phyloP scores from a whole-genome alignment of 2,888 invertebrate species.

The Teinopalpus imperialis region DNA sequence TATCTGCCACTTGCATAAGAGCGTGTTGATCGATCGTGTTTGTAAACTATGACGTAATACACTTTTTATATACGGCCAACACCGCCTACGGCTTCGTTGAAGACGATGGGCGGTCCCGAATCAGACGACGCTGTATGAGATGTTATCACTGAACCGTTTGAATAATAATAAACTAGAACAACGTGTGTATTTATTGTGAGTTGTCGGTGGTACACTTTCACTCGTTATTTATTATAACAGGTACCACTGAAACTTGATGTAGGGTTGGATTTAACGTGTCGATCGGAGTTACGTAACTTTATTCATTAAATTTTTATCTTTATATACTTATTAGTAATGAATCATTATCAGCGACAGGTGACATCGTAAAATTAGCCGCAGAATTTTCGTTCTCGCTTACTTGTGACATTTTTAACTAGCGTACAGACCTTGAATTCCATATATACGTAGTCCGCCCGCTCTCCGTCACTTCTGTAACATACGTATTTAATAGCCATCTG shows the following conservation, averaged over 20 bases:
- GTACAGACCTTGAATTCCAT: slow-evolving; percentile 14
- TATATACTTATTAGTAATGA: too few species aligned
- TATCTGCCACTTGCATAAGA: slow-evolving; percentile 17
- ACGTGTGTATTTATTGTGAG: slow-evolving; percentile 15
- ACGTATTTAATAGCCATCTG: slow-evolving; percentile 2
- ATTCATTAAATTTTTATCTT: too few species aligned
- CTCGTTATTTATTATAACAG: slow-evolving; percentile 5
- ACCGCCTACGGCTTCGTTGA: slow-evolving; percentile 19
- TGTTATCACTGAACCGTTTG: slow-evolving; percentile 18
- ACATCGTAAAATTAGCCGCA: too few species aligned
- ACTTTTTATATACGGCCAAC: not conserved
- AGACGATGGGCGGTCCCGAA: slow-evolving; percentile 16
- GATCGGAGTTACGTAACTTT: too few species aligned
- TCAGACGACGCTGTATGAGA: slow-evolving; percentile 7
- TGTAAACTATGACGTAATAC: slow-evolving; percentile 17
- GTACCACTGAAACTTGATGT: slow-evolving; percentile 4
- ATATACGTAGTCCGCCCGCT: not conserved
- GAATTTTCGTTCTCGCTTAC: not conserved
- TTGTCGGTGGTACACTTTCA: slow-evolving; percentile 12
- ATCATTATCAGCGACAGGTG: too few species aligned
- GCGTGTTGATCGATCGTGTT: slow-evolving; percentile 13
- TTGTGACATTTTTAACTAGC: slow-evolving; percentile 6
- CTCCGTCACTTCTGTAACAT: slow-evolving; percentile 11
- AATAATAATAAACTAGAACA: slow-evolving; percentile 13
- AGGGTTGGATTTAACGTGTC: not conserved